phyloP scores from a whole-genome alignment of 2,888 invertebrate species.

The Alloscopus bannaensis region DNA sequence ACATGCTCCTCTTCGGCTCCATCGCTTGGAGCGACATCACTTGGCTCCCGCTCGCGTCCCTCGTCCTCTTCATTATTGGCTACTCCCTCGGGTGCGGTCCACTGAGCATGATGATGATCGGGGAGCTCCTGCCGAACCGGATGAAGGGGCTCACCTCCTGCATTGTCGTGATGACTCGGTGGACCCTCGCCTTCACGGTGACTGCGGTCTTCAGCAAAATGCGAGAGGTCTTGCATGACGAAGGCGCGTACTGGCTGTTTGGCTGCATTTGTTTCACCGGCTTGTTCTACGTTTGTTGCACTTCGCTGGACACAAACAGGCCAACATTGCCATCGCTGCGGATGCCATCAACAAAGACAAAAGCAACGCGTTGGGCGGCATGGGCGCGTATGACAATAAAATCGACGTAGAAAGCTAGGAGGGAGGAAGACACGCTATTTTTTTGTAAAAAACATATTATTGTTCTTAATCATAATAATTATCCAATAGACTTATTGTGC shows the following conservation, averaged over 20 bases:
- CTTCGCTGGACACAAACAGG: constrained; percentile 53
- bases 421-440: too few relatives aligned
- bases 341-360: not conserved
- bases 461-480: not conserved
- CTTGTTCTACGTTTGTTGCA: constrained; percentile 59
- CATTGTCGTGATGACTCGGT: constrained; percentile 66
- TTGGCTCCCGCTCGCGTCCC: constrained; percentile 66
- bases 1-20: constrained; percentile 25
- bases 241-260: constrained; percentile 70
- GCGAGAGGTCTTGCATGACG: constrained; percentile 55
- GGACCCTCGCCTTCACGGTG: constrained; percentile 70
- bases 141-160: constrained; percentile 70
- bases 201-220: constrained; percentile 65
- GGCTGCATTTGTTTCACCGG: constrained; percentile 63
- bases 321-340: constrained; percentile 41
- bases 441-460: too few relatives aligned
- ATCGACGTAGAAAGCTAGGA: constrained; percentile 13
- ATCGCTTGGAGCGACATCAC: constrained; percentile 37
- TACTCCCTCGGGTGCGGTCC: constrained; percentile 70
- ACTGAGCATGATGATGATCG: constrained; percentile 69
- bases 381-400: constrained; percentile 22
- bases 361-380: not conserved
- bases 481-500: too few relatives aligned
- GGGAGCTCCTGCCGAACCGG: constrained; percentile 69
- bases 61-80: constrained; percentile 68